Conservation (phyloP, 2,113 vertebrate species). For the Ophthalmolycus amberensis region DNA sequence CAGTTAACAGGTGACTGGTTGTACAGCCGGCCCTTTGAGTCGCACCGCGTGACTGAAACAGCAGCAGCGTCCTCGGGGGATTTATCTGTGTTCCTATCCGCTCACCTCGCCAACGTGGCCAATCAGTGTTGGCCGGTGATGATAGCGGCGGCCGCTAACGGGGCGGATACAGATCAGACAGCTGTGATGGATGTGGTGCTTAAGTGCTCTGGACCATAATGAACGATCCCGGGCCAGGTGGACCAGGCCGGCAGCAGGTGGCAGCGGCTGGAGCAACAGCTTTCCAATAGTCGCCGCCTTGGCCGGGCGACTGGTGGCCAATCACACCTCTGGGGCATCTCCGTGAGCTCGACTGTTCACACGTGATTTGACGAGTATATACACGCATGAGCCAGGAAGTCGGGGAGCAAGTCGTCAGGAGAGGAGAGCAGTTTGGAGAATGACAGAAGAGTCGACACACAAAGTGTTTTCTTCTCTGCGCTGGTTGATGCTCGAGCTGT, state of each 20-base stretch:
- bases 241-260: constrained; percentile 63
- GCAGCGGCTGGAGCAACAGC: constrained; percentile 58
- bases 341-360: constrained; percentile 16
- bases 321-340: constrained; percentile 15
- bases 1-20: background rate
- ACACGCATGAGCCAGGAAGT: constrained; percentile 14
- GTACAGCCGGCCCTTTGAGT: constrained; percentile 17
- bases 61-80: constrained; percentile 24
- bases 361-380: constrained; percentile 21
- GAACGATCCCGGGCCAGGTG: constrained; percentile 68
- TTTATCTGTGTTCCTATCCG: constrained; percentile 52
- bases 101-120: constrained; percentile 54
- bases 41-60: constrained; percentile 44
- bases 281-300: constrained; percentile 39
- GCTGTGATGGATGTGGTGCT: constrained; percentile 71
- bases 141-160: constrained; percentile 64
- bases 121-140: constrained; percentile 63
- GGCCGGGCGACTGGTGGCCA: constrained; percentile 20
- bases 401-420: constrained; percentile 10
- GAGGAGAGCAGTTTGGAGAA: constrained; percentile 14
- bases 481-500: constrained; percentile 23
- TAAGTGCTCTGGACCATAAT: constrained; percentile 65
- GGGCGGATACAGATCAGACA: constrained; percentile 65
- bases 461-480: background rate
- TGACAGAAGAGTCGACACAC: background rate